Evolutionary conservation across 1,140 invertebrate species (phyloP).

Genomic region (Drosophila athabasca): DNA sequence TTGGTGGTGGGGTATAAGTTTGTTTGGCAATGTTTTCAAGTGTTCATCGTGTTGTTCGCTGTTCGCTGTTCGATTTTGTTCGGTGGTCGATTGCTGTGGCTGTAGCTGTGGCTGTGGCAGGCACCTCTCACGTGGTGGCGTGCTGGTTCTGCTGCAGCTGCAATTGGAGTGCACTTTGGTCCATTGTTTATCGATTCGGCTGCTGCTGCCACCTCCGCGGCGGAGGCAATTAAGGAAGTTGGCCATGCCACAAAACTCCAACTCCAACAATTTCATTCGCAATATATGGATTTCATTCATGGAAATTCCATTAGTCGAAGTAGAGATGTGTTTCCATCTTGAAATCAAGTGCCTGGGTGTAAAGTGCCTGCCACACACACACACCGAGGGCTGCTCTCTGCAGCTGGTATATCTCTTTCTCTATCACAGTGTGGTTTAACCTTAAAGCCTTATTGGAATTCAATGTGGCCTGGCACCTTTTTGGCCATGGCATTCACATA

Average conservation of each 20-base stretch:
- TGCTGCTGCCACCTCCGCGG: too few species aligned
- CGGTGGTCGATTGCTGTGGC: slow-evolving; percentile 13
- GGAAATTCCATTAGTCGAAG: too few species aligned
- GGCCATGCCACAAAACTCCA: slow-evolving; percentile 1
- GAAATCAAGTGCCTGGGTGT: too few species aligned
- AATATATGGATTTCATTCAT: too few species aligned
- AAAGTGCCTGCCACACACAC: too few species aligned
- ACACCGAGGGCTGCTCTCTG: too few species aligned
- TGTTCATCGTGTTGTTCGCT: background rate
- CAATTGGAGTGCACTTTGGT: slow-evolving; percentile 60
- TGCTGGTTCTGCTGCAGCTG: slow-evolving; percentile 34
- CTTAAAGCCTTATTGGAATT: too few species aligned
- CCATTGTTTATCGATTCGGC: slow-evolving; percentile 67
- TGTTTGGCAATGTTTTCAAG: too few species aligned
- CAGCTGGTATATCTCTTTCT: too few species aligned
- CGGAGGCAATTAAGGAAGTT: slow-evolving; percentile 40
- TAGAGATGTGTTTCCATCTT: too few species aligned
- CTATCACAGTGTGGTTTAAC: too few species aligned
- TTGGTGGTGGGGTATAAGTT: too few species aligned
- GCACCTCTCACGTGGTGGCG: slow-evolving; percentile 45
- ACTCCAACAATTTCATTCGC: slow-evolving; percentile 1
- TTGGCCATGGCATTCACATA: background rate
- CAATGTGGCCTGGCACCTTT: background rate
- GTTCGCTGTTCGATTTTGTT: slow-evolving; percentile 11
- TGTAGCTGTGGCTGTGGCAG: slow-evolving; percentile 14